A percentile compares a stretch with the other conserved stretches of the same genome.
These are phyloP conservation scores for Ditylenchus dipsaci DNA, from an alignment of 1,140 invertebrate species.

Conservation along the genomic window DNA sequence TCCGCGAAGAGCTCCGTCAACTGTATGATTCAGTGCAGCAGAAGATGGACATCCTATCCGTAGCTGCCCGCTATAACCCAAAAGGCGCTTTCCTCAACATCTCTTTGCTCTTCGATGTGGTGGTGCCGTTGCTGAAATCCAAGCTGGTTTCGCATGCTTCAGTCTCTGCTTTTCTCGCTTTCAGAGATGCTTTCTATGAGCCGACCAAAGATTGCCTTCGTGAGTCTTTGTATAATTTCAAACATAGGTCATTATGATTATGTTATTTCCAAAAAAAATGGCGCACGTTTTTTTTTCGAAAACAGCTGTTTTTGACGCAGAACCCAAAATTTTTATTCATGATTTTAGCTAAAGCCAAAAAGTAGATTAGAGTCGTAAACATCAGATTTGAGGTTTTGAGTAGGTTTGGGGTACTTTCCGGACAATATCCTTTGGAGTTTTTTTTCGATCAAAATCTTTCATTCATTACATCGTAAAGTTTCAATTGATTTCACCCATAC, in stretches of 20 bases:
- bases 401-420: too few species aligned
- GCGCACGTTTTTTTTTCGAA: too few species aligned
- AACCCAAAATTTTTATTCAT: background rate
- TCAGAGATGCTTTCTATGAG: conserved; percentile 47
- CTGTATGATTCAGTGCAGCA: conserved; percentile 29
- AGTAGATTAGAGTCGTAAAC: too few species aligned
- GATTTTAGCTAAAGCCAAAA: background rate
- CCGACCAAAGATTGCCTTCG: conserved; percentile 56
- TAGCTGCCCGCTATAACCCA: conserved; percentile 32
- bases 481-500: too few species aligned
- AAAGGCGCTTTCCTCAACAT: conserved; percentile 32
- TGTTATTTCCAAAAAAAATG: too few species aligned
- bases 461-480: too few species aligned
- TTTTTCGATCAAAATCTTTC: too few species aligned
- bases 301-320: too few species aligned
- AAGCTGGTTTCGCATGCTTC: conserved; percentile 59
- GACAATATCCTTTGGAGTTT: too few species aligned
- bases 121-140: conserved; percentile 59
- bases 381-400: too few species aligned
- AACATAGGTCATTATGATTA: too few species aligned
- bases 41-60: conserved; percentile 21
- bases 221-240: conserved; percentile 34
- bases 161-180: conserved; percentile 64
- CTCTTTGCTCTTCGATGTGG: conserved; percentile 38
- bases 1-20: conserved; percentile 52